phyloP scores from a whole-genome alignment of 2,888 invertebrate species.

The Pachycephus smyrnensis region DNA sequence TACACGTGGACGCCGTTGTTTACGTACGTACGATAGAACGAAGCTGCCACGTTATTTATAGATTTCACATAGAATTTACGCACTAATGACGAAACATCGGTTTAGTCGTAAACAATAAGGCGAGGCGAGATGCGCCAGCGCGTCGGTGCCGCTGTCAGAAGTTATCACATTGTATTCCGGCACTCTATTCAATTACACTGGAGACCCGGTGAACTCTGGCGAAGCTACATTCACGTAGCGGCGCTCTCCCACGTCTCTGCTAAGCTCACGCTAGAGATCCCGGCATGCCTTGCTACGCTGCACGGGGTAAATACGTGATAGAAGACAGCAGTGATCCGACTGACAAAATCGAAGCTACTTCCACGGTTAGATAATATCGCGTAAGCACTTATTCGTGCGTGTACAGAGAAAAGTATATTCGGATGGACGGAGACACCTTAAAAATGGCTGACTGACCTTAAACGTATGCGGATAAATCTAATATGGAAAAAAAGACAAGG shows the following conservation, averaged over 20 bases:
- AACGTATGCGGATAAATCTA: background rate
- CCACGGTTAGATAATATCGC: background rate
- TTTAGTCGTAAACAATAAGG: conserved; percentile 52
- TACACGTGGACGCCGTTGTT: background rate
- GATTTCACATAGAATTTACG: background rate
- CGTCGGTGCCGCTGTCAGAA: conserved; percentile 40
- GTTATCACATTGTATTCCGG: conserved; percentile 37
- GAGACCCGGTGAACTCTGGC: conserved; percentile 34
- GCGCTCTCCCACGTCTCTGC: background rate
- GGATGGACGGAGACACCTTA: background rate
- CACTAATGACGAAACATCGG: conserved; percentile 19
- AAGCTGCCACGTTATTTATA: background rate
- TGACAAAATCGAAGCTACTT: background rate
- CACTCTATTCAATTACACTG: conserved; percentile 58
- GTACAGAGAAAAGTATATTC: background rate
- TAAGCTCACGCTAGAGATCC: background rate
- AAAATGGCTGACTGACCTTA: background rate
- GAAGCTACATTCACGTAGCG: background rate
- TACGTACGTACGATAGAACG: background rate
- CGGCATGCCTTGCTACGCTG: background rate
- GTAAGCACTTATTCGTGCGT: background rate
- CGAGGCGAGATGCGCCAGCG: conserved; percentile 28
- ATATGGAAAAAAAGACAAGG: background rate
- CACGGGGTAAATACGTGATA: background rate
- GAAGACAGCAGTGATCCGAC: background rate